Evolutionary conservation across 2,888 invertebrate species (phyloP), one percentile per base, ranked within the genome.

Genomic region (Melinopterus prodromus): DNA sequence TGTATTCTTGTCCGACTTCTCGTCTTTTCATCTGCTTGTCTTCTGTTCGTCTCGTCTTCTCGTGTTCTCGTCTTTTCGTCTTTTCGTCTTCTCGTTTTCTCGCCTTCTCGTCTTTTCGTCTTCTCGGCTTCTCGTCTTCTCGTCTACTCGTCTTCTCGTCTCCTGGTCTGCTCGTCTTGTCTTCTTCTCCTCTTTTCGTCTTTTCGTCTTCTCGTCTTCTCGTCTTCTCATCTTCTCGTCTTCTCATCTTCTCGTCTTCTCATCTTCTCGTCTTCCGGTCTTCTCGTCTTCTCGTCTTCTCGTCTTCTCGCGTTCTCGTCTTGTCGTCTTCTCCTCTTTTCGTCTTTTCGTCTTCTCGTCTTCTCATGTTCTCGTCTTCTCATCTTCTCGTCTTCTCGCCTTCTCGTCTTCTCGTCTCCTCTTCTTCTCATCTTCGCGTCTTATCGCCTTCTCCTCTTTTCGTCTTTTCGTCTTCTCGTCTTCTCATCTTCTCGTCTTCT

Each of bases 361-460:
- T 69, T 69, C 15, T 3, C 69, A 3, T 69, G 2, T 69, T 2
- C 15, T 69, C 14, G 15, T 69, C 72, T 16, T 72, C 78, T 83
- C 85, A 88, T 38, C 74, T 89, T 16, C 87, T 88, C 37, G 93
- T 88, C 84, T 93, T 92, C 82, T 92, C 90, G 86, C 93, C 92
- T 15, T 93, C 87, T 80, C 90, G 15, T 69, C 69, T 69, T 69
- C 2, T 15, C 69, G 15, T 69, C 69, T 69, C 3, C 1, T 69
- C 14, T 1, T 69, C 15, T 69, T 69, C 2, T 26, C 26, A 3
- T 26, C 26, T 26, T 26, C 2, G 1, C 26, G 26, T 26, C 26
- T 26, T 26, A 3, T 26, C 26, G 26, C 3, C 26, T 26, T 26
- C 2, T 26, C 26, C 2, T 26, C 26, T 26, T 26, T 1, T 26